Base-by-base conservation (phyloP, 2,888 invertebrate species). In the Elmis aenea region DNA sequence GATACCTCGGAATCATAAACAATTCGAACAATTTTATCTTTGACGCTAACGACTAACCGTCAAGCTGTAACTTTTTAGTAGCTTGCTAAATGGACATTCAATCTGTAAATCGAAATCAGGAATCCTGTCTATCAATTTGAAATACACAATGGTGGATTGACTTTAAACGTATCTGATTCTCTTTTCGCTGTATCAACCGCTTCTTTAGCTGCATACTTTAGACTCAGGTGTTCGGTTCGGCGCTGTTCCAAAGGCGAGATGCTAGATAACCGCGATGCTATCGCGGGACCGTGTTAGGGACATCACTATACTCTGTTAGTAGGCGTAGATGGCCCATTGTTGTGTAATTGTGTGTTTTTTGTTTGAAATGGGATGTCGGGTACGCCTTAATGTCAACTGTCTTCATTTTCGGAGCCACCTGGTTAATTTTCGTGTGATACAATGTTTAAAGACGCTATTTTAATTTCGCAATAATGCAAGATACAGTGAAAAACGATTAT, bases 291-390 rank as follows among this genome's bases (percentile, higher is more conserved):
- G 61, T 61, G 65, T 62, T 61, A 62, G 61, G 62, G 59, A 63
- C 65, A 65, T 64, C 64, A 58, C 61, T 61, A 61, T 61, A 48
- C 62, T 58, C 62, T 63, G 65, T 66, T 65, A 66, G 67, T 65
- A 66, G 67, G 67, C 67, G 67, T 67, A 64, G 62, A 66, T 66
- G 57, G 62, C 50, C 63, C 50, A 66, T 67, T 67, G 67, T 67
- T 64, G 60, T 60, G 65, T 67, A 67, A 67, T 67, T 65, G 67
- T 62, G 51, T 59, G 62, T 63, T 65, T 67, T 66, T 66, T 66
- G 62, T 64, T 65, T 63, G 63, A 62, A 59, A 62, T 60, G 55
- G 62, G 60, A 61, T 55, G 62, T 57, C 58, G 61, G 65, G 55
- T 64, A 66, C 66, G 65, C 66, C 66, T 64, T 54, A 56, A 60